phyloP scores from a whole-genome alignment of 2,113 vertebrate genomes.

The Eptesicus fuscus region DNA sequence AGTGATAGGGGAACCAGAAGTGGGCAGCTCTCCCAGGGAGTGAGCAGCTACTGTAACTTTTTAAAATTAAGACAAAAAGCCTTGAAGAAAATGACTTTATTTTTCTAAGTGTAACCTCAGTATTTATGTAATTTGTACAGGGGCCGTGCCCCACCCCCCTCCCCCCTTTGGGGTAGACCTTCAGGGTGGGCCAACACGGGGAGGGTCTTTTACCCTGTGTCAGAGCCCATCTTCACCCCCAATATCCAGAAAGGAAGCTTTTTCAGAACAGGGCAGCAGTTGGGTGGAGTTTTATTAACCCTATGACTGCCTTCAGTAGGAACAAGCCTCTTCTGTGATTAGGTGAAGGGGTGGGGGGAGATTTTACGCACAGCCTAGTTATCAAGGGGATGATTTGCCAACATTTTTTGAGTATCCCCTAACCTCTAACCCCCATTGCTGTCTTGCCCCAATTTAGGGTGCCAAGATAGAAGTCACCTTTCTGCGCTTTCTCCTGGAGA shows the following conservation, averaged over 20 bases:
- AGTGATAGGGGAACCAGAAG: slow-evolving; percentile 69
- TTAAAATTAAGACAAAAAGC: slow-evolving; percentile 83
- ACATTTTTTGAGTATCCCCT: slow-evolving; percentile 24
- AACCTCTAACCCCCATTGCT: slow-evolving; percentile 48
- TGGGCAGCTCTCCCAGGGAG: slow-evolving; percentile 79
- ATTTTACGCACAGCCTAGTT: slow-evolving; percentile 55
- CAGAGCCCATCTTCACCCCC: slow-evolving; percentile 60
- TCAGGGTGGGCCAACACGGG: slow-evolving; percentile 65
- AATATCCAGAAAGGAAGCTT: slow-evolving; percentile 61
- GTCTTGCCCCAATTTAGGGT: slow-evolving; percentile 44
- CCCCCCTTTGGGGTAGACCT: slow-evolving; percentile 60
- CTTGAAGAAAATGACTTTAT: slow-evolving; percentile 88
- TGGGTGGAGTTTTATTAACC: slow-evolving; percentile 37
- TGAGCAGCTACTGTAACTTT: slow-evolving; percentile 85
- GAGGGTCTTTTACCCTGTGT: slow-evolving; percentile 67
- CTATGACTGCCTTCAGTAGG: slow-evolving; percentile 51
- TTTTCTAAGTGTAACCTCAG: slow-evolving; percentile 92
- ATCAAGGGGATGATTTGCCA: slow-evolving; percentile 52
- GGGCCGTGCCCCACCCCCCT: slow-evolving; percentile 69
- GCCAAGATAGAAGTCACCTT: slow-evolving; percentile 49
- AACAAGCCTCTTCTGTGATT: slow-evolving; percentile 57
- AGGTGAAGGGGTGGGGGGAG: slow-evolving; percentile 47
- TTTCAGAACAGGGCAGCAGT: slow-evolving; percentile 52
- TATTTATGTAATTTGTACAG: slow-evolving; percentile 91
- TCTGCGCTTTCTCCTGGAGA: slow-evolving; percentile 65